Evolutionary conservation across 2,797 vertebrate genomes (phyloP).

Genomic region (Rachycentron canadum): DNA sequence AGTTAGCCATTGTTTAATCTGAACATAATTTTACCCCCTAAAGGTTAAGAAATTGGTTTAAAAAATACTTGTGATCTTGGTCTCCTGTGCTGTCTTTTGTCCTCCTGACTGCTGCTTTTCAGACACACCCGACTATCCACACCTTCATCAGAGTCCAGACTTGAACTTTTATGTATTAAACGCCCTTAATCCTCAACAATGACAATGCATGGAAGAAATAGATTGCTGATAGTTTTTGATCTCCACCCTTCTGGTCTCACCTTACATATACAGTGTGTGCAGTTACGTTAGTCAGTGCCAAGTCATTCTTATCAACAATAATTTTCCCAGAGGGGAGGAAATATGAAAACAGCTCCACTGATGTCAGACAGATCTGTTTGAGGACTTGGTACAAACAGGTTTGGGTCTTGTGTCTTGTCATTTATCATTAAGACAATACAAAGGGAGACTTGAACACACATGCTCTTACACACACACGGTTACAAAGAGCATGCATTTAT

Average conservation of each 20-base stretch:
- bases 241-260: slow-evolving; percentile 63
- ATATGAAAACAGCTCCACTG: neutral
- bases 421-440: slow-evolving; percentile 39
- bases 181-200: slow-evolving; percentile 29
- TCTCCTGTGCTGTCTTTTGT: neutral
- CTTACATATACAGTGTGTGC: slow-evolving; percentile 28
- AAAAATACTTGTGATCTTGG: neutral
- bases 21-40: neutral
- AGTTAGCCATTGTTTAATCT: neutral
- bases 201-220: neutral
- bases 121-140: slow-evolving; percentile 30
- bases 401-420: neutral
- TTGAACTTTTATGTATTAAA: slow-evolving; percentile 19
- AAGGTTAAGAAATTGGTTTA: neutral
- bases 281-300: neutral
- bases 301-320: slow-evolving; percentile 1
- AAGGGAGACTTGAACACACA: slow-evolving; percentile 20
- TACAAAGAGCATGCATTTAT: slow-evolving; percentile 50
- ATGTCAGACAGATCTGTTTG: neutral
- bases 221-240: slow-evolving; percentile 44
- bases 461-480: slow-evolving; percentile 8
- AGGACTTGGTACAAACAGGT: neutral
- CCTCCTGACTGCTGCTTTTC: slow-evolving; percentile 15
- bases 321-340: neutral
- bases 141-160: neutral